These are phyloP conservation scores for Oscheius sp. DNA, from an alignment of 1,140 invertebrate species.

Conservation along the genomic window DNA sequence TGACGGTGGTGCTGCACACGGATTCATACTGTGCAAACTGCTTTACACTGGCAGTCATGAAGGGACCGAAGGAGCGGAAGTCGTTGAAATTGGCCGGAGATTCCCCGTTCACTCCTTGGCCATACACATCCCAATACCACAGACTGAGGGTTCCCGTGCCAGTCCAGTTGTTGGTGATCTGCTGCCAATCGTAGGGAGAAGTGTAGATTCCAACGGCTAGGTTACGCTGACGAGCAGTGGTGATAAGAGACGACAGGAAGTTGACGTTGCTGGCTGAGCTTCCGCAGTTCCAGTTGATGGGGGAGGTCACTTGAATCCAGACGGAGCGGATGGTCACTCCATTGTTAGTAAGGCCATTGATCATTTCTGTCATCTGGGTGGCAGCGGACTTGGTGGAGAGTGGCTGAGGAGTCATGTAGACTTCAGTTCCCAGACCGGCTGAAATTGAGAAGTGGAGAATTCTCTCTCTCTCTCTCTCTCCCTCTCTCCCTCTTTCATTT, in stretches of 20 bases:
- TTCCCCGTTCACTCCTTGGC: constrained; percentile 25
- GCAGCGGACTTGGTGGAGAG: constrained; percentile 18
- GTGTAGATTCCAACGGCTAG: constrained; percentile 32
- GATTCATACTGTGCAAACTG: constrained; percentile 34
- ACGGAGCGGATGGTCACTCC: constrained; percentile 29
- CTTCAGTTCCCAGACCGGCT: constrained; percentile 28
- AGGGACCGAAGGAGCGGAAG: constrained; percentile 32
- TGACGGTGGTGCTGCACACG: constrained; percentile 30
- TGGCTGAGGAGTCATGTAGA: constrained; percentile 39
- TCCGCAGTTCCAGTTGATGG: constrained; percentile 28
- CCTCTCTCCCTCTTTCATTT: not conserved
- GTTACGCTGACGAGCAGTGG: constrained; percentile 13
- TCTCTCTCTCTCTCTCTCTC: not conserved
- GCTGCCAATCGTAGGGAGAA: constrained; percentile 24
- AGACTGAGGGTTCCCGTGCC: constrained; percentile 7
- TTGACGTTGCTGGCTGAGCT: constrained; percentile 13
- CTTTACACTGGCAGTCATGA: constrained; percentile 19
- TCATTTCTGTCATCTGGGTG: constrained; percentile 18
- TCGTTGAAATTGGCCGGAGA: constrained; percentile 30
- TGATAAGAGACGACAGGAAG: constrained; percentile 25
- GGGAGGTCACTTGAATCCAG: constrained; percentile 38
- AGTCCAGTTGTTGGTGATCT: constrained; percentile 29
- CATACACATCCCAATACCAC: constrained; percentile 33
- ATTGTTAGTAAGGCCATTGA: constrained; percentile 16
- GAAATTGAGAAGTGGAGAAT: too few relatives aligned